Evolutionary conservation across 2,113 vertebrate species (phyloP).

Genomic region (Thinocorus orbignyianus): DNA sequence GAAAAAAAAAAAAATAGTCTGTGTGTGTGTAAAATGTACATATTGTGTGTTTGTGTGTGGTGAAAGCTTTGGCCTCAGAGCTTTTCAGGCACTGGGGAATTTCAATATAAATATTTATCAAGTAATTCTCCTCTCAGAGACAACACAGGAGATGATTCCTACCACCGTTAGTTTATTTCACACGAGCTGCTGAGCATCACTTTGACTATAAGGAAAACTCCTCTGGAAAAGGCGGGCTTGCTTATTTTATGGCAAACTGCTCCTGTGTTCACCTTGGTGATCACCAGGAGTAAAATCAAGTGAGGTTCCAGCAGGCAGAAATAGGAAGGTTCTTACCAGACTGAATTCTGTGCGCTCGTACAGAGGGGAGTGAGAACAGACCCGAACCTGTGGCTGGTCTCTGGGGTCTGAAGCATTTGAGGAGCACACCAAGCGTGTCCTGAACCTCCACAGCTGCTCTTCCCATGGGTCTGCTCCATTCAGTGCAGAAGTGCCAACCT

Average conservation of each 20-base stretch:
- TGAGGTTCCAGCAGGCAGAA: no score
- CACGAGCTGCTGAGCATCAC: rapidly evolving
- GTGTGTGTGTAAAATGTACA: rapidly evolving
- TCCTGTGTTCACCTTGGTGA: background rate
- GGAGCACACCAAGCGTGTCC: rapidly evolving
- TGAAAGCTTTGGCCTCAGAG: background rate
- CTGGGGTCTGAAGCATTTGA: background rate
- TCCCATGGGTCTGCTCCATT: background rate
- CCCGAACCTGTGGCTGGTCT: background rate
- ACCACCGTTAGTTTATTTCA: background rate
- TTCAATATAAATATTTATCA: background rate
- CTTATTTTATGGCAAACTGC: rapidly evolving
- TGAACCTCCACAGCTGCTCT: background rate
- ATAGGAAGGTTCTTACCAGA: rapidly evolving
- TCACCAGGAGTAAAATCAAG: background rate
- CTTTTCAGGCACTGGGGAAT: background rate
- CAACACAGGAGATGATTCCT: rapidly evolving
- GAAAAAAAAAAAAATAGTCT: background rate
- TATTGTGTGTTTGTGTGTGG: background rate
- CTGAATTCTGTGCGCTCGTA: background rate
- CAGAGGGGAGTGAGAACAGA: background rate
- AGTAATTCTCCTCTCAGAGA: background rate
- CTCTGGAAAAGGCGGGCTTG: background rate
- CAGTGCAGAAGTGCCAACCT: rapidly evolving
- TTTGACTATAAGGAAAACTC: background rate